Conservation (phyloP, 2,113 vertebrate species). For the Lepus timidus region DNA sequence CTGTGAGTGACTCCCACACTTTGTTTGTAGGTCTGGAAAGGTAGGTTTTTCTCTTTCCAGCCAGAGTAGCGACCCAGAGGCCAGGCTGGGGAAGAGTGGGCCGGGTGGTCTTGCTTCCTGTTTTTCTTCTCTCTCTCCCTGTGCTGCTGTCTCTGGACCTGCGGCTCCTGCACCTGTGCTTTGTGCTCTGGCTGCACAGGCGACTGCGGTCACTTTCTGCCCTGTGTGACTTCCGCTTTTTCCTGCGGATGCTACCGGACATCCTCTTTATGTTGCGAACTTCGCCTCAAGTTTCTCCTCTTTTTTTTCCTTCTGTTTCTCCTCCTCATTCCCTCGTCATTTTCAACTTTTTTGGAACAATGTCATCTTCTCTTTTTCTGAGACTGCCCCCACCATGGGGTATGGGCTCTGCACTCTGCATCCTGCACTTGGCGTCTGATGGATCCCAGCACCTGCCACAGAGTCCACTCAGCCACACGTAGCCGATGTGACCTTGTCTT, state of each 20-base stretch:
- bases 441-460: neutral
- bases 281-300: neutral
- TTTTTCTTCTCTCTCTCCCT: neutral
- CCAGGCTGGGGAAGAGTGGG: neutral
- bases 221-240: neutral
- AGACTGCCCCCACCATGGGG: neutral
- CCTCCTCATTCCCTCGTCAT: neutral
- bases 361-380: neutral
- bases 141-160: neutral
- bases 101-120: neutral
- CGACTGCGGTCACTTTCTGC: neutral
- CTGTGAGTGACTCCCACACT: conserved; percentile 25
- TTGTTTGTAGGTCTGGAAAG: neutral
- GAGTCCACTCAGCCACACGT: neutral
- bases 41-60: conserved; percentile 25
- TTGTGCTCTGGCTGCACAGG: neutral
- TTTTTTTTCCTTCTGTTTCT: neutral
- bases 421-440: neutral
- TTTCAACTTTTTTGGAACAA: neutral
- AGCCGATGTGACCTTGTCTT: too few species aligned
- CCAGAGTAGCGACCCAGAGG: neutral
- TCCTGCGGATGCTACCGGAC: neutral
- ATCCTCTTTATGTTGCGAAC: neutral
- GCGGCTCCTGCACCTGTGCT: too few species aligned
- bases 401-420: too few species aligned